Conservation (phyloP, 2,797 vertebrate genomes). For the Pteronotus mesoamericanus region DNA sequence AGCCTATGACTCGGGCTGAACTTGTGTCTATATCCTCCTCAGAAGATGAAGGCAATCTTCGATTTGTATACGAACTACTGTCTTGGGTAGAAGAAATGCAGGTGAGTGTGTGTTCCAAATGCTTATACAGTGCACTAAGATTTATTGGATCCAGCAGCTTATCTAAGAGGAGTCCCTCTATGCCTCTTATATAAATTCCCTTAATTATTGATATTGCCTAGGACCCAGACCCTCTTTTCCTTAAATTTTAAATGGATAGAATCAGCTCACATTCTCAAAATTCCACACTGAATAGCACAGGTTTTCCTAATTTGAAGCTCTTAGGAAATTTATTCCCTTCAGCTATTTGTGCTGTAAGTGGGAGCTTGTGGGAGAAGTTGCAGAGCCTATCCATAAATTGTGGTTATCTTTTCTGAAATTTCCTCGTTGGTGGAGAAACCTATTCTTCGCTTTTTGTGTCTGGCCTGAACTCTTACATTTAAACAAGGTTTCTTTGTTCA, state of each 20-base stretch:
- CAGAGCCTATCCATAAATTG: neutral
- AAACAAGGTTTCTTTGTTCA: neutral
- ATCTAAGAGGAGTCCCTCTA: neutral
- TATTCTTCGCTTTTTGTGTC: neutral
- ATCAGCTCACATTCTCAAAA: neutral
- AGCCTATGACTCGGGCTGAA: conserved; percentile 92
- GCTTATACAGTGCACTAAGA: neutral
- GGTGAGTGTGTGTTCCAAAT: conserved; percentile 79
- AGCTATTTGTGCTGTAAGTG: neutral
- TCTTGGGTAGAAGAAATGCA: conserved; percentile 99
- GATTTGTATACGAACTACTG: conserved; percentile 97
- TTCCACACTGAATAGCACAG: neutral
- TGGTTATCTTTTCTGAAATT: neutral
- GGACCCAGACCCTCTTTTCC: neutral
- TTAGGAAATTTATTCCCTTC: neutral
- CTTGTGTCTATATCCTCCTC: conserved; percentile 95
- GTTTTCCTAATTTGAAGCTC: neutral
- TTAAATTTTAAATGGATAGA: neutral
- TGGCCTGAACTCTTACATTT: neutral
- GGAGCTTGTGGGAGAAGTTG: neutral
- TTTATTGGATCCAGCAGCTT: neutral
- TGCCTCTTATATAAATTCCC: neutral
- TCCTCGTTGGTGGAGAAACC: neutral
- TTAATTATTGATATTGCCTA: neutral
- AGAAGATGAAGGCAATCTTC: conserved; percentile 95